Conservation (phyloP, 2,888 invertebrate genomes). For the Micoletzkya japonica region DNA sequence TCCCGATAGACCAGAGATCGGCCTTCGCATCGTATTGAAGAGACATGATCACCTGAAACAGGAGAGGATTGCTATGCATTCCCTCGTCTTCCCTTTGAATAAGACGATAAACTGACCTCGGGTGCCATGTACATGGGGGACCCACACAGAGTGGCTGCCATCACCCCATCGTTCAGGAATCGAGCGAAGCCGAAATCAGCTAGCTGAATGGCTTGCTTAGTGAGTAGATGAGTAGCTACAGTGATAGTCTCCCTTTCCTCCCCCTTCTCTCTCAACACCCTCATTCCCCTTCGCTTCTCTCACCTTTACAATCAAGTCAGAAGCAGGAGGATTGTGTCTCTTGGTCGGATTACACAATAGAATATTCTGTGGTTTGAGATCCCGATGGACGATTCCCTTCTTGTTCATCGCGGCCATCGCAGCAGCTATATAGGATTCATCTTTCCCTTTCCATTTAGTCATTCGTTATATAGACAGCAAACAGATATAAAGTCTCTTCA, state of each 20-base stretch:
- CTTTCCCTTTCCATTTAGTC: too few species aligned
- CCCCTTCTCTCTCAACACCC: background rate
- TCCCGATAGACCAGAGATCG: slow-evolving; percentile 97
- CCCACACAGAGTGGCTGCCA: slow-evolving; percentile 98
- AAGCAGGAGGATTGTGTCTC: slow-evolving; percentile 74
- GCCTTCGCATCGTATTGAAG: slow-evolving; percentile 97
- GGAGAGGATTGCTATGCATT: too few species aligned
- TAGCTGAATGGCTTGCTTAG: slow-evolving; percentile 69
- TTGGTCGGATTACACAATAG: slow-evolving; percentile 74
- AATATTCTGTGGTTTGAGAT: slow-evolving; percentile 99
- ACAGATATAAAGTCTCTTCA: too few species aligned
- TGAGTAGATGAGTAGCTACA: background rate
- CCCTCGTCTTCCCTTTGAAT: background rate
- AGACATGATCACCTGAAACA: slow-evolving; percentile 85
- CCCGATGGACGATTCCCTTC: slow-evolving; percentile 96
- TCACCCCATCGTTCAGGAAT: slow-evolving; percentile 95
- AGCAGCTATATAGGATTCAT: slow-evolving; percentile 74
- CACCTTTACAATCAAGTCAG: slow-evolving; percentile 80
- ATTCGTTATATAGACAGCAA: too few species aligned
- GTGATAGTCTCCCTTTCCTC: too few species aligned
- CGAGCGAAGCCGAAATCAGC: slow-evolving; percentile 98
- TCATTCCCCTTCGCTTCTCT: background rate
- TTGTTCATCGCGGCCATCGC: slow-evolving; percentile 95
- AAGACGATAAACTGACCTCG: slow-evolving; percentile 38
- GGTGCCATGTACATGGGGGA: slow-evolving; percentile 99